These are phyloP conservation scores for Dicaeum eximium DNA, from an alignment of 2,113 vertebrate species.

Conservation along the genomic window DNA sequence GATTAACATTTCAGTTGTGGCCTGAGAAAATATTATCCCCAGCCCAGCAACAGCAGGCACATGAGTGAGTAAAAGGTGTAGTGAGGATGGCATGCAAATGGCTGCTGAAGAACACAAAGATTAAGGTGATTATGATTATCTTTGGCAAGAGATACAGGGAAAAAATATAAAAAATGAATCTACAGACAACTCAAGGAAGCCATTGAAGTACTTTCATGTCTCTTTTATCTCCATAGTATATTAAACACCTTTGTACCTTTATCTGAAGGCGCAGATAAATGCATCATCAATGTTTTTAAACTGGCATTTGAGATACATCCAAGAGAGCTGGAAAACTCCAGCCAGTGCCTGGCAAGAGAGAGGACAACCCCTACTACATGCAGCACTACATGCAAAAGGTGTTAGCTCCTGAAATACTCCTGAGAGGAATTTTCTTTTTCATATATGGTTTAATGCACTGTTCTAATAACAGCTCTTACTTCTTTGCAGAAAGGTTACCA, in stretches of 20 bases:
- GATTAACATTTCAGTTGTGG: constrained; percentile 34
- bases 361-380: neutral
- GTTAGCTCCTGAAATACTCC: neutral
- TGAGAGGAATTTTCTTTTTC: neutral
- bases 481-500: neutral
- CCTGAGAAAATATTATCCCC: constrained; percentile 35
- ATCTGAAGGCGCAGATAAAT: neutral
- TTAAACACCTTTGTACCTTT: neutral
- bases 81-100: neutral
- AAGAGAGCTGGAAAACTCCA: neutral
- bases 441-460: neutral
- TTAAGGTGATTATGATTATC: neutral
- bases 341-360: neutral
- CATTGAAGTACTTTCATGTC: neutral
- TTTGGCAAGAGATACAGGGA: neutral
- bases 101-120: neutral
- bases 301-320: neutral
- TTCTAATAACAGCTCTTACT: neutral
- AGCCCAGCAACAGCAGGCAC: neutral
- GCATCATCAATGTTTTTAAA: neutral
- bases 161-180: neutral
- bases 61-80: neutral
- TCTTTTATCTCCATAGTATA: neutral
- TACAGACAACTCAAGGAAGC: neutral
- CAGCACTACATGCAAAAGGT: neutral